Base-by-base conservation (phyloP, 2,113 vertebrate genomes). In the Pholis gunnellus region DNA sequence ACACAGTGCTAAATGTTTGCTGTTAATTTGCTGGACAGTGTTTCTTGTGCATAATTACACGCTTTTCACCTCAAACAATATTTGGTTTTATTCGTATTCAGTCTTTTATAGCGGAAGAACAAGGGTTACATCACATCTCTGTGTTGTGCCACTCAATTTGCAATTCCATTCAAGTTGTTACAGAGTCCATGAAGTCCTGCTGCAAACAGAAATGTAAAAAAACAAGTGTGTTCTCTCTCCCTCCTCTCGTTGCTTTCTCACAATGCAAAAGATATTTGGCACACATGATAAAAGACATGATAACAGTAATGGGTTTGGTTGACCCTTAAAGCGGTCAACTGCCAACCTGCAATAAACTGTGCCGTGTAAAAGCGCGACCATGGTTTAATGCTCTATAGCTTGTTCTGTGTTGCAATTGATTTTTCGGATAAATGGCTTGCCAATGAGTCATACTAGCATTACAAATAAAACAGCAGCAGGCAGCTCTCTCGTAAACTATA, bases 401-500 rank as follows among this genome's bases (percentile, higher is more conserved):
- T 77, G 1, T 59, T 57, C 31, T 78, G 40, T 11, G 25, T 71
- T 70, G 67, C 40, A 56, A 46, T 61, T 1, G 61, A 82, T 88
- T 81, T 81, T 70, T 65, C 5, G 0, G 54, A 79, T 84, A 73
- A 91, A 64, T 75, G 27, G 18, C 73, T 71, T 69, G 52, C 76
- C 67, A 69, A 72, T 73, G 64, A 74, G 31, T 57, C 31, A 34
- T 22, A 6, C 40, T 15, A 10, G 59, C 4, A 40, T 82, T 76
- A 73, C 67, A 85, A 78, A 79, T 79, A 42, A 87, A 84, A 75
- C 27, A 50, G 61, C 68, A 60, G 50, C 42, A 75, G 15, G n/a
- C 8, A 57, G 64, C 34, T 59, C 38, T 74, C 27, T 57, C 6
- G 0, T 66, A 82, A 78, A 81, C 42, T 61, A 18, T 38, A 44